Evolutionary conservation across 1,140 invertebrate genomes (phyloP), one percentile per base, ranked within the genome.

Genomic region (Cheumatopsyche charites): DNA sequence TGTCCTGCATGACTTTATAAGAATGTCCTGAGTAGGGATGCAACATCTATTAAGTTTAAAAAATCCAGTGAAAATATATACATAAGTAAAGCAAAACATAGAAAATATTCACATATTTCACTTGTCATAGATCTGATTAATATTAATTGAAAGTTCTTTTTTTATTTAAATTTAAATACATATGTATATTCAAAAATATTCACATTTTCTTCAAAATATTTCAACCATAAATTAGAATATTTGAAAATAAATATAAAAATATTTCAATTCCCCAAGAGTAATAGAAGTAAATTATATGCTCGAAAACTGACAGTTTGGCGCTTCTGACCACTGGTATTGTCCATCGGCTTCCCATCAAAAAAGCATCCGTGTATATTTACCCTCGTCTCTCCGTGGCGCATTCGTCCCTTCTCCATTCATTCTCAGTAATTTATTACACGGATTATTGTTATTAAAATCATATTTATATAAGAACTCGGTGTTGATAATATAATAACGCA

Each of bases 361-460:
- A 67, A 43, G 65, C 12, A 67, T 67, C 43, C 67, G 5, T 11
- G 55, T 17, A 19, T 69, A 58, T 41, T 69, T 69, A 58, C 43
- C 11, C 49, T 17, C 62, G 19, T 66, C 62, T 62, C 21, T 29
- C 58, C 3, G 9, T 26, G 36, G 13, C 36, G 29, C 7, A 12
- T 5, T 21, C 12, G 15, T 36, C 29, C 49, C 26, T 41, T 21
- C 13, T 67, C 26, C 55, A 58, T 58, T 69, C 47, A 69, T 49
- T 61, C 23, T 45, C 23, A 9, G 58, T 73, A 63, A 73, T 70
- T 73, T 73, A 66, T 73, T 69, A 73, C 62, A 63, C 67, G 72
- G 72, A 73, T 69, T 70, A 65, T 73, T 70, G 67, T 73, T 73
- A 73, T 73, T 73, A 70, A 73, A 70, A 73, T 52, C 67, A 61